Evolutionary conservation across 2,113 vertebrate genomes (phyloP), one percentile per base, ranked within the genome.

Genomic region (Fulica atra): DNA sequence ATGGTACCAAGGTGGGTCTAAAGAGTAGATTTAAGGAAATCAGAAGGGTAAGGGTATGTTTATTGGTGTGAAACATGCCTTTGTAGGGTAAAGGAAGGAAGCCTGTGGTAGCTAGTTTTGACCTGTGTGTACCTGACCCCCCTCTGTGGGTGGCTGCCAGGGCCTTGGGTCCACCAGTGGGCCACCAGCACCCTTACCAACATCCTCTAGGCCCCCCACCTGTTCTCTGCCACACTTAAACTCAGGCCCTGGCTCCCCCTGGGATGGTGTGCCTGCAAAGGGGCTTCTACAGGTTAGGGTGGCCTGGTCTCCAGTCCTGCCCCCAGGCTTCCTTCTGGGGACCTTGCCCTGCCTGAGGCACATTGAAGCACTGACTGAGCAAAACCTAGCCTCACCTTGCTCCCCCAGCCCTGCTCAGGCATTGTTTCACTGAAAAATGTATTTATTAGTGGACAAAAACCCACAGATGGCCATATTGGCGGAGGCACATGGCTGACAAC

Each of bases 61-160:
- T 24, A 8, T 6, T n/a, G 23, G 40, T 48, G 26, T 10, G 9
- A 35, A n/a, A 26, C 19, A 73, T 4, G 26, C 50, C 6, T 46
- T 18, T 53, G 69, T 21, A 33, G 29, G 2, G 48, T 10, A 2
- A 38, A 26, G 10, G 4, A 46, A 13, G 10, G 51, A 42, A 40
- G 72, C 46, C 29, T 2, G 2, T 0, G 1, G 23, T 7, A 42
- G 44, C 25, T 25, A 1, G 36, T 13, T 1, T 13, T 18, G 51
- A 18, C 10, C 48, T 56, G 17, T 5, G 48, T 24, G 8, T 7
- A 5, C 20, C 14, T 2, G 25, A 6, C 26, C 21, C 7, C 7
- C 4, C 26, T 0, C 8, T 10, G 9, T 1, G 1, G 50, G 38
- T 1, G 12, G 48, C 38, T 28, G 38, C 2, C 16, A 3, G 86